phyloP scores from a whole-genome alignment of 2,797 vertebrate genomes.

The Gadopsis bispinosus region DNA sequence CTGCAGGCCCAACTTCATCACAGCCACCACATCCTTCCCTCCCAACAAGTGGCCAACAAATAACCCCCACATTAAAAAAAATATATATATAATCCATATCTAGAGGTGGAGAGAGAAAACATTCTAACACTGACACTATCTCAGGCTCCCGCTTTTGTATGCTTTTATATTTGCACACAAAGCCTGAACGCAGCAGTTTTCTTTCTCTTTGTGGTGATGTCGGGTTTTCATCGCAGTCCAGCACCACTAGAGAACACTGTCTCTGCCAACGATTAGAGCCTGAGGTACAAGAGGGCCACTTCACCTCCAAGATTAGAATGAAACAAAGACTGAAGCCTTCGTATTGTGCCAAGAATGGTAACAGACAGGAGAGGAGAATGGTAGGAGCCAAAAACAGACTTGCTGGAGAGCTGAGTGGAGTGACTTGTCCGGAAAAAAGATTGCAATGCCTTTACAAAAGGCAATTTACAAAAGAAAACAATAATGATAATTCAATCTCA shows the following conservation, averaged over 20 bases:
- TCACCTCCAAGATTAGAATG: constrained; percentile 78
- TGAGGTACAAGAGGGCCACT: constrained; percentile 80
- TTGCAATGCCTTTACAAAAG: constrained; percentile 31
- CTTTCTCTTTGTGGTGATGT: constrained; percentile 70
- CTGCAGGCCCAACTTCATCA: constrained; percentile 76
- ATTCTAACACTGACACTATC: constrained; percentile 75
- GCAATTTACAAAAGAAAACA: constrained; percentile 24
- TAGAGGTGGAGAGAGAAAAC: constrained; percentile 61
- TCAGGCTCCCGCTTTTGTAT: constrained; percentile 80
- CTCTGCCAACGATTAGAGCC: constrained; percentile 80
- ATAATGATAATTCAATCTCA: constrained; percentile 15
- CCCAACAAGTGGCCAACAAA: constrained; percentile 66
- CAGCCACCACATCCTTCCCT: constrained; percentile 57
- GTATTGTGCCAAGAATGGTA: constrained; percentile 69
- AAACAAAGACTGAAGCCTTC: constrained; percentile 78
- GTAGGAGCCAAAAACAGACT: constrained; percentile 58
- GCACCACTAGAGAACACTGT: constrained; percentile 74
- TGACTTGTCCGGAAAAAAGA: constrained; percentile 54
- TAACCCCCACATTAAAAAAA: constrained; percentile 66
- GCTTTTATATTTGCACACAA: constrained; percentile 82
- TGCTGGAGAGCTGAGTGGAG: constrained; percentile 47
- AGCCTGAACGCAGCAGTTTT: constrained; percentile 78
- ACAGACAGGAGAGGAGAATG: constrained; percentile 47
- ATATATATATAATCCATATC: constrained; percentile 74
- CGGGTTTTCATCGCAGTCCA: constrained; percentile 67